Conservation (phyloP, 2,797 vertebrate species). For the Heliangelus exortis region DNA sequence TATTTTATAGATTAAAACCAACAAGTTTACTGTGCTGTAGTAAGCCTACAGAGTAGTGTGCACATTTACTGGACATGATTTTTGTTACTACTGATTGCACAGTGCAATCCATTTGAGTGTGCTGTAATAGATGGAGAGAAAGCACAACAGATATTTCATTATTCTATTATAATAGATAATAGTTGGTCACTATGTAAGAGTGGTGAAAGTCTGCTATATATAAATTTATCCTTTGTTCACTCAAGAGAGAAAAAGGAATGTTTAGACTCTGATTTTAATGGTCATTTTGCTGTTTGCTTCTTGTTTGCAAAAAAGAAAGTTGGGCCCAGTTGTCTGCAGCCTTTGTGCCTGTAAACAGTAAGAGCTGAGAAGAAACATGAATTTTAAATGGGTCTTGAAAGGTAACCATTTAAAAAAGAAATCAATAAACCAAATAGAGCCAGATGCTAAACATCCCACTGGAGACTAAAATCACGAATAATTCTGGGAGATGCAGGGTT, state of each 20-base stretch:
- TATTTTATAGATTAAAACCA: not conserved
- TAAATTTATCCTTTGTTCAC: not conserved
- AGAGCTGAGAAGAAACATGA: not conserved
- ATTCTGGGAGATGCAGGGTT: constrained; percentile 22
- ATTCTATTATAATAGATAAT: not conserved
- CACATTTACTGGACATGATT: not conserved
- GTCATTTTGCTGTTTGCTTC: not conserved
- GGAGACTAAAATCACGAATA: constrained; percentile 18
- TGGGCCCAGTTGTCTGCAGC: not conserved
- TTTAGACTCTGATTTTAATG: not conserved
- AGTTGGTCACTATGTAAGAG: not conserved
- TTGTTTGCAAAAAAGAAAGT: not conserved
- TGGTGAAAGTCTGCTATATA: not conserved
- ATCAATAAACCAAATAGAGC: constrained; percentile 21
- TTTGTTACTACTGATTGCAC: not conserved
- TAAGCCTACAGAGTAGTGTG: not conserved
- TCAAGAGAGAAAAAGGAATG: not conserved
- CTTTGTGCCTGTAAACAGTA: not conserved
- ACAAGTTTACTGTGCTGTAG: not conserved
- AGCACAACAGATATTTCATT: not conserved
- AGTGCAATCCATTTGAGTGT: not conserved
- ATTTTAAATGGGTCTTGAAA: constrained; percentile 11
- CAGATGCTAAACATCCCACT: constrained; percentile 8
- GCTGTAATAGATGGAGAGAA: not conserved
- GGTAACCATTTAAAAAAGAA: not conserved